Evolutionary conservation across 2,888 invertebrate genomes (phyloP), one percentile per base, ranked within the genome.

Genomic region (Crocallis elinguaria): DNA sequence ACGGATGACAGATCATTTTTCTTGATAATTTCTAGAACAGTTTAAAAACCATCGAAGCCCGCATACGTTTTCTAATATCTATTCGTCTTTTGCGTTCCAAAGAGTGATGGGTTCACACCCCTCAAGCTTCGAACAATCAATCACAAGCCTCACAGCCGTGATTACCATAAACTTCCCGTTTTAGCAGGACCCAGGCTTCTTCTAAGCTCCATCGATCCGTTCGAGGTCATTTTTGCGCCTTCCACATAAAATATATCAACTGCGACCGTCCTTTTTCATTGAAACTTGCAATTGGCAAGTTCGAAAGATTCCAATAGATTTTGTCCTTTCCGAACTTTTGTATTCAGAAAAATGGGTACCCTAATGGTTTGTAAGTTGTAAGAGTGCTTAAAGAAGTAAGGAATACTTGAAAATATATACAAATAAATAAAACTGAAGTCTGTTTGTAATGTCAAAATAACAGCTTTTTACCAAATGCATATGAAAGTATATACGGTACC

Each of bases 81-180:
- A 48, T 57, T 59, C 59, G 37, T 51, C 43, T 57, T 50, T 50
- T 48, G 36, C 51, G 51, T 33, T 38, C 29, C 44, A 44, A 50
- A 60, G 69, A 54, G 53, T 54, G 53, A 54, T 54, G 32, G 33
- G 48, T 39, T 54, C 48, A 54, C 63, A 70, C 66, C 70, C 72
- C 72, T 73, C 71, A 65, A 69, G 73, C 65, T 75, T 76, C 77
- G 77, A 79, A 84, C 86, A 89, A 91, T 91, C 91, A 90, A 90
- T 91, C 91, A 91, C 86, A 75, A 66, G 75, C 76, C 82, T 84
- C 79, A 72, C 77, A 77, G 67, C 73, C 78, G 83, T 87, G 88
- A 91, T 91, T 91, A 90, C 86, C 91, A 90, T 90, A 91, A 90
- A 89, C 85, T 88, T 84, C 80, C 84, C 88, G 85, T 87, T 90